Conservation (phyloP, 2,888 invertebrate species). For the Polymixis flavicincta region DNA sequence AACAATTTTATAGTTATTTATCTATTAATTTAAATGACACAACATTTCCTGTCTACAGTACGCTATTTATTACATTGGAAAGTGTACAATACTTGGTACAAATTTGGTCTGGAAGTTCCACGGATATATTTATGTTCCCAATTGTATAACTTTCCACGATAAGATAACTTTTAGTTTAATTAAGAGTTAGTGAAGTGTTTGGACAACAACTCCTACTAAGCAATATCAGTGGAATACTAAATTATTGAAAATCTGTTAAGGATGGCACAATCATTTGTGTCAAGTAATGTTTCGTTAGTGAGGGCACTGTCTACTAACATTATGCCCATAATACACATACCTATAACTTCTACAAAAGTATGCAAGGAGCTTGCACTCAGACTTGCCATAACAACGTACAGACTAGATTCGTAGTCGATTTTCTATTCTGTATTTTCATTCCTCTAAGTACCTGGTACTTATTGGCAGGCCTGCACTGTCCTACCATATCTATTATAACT, state of each 20-base stretch:
- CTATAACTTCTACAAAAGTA: too few relatives aligned
- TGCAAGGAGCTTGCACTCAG: too few relatives aligned
- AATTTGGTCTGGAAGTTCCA: slow-evolving; percentile 63
- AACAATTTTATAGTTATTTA: slow-evolving; percentile 87
- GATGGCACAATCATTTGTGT: slow-evolving; percentile 86
- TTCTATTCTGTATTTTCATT: too few relatives aligned
- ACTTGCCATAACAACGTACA: too few relatives aligned
- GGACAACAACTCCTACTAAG: slow-evolving; percentile 31
- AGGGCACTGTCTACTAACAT: slow-evolving; percentile 66
- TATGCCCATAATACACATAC: too few relatives aligned
- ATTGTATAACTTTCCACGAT: slow-evolving; percentile 58
- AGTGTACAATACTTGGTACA: slow-evolving; percentile 68
- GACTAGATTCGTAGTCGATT: too few relatives aligned
- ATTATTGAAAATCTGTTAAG: slow-evolving; percentile 70
- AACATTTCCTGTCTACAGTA: slow-evolving; percentile 84
- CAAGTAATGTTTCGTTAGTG: slow-evolving; percentile 68
- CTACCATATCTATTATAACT: too few relatives aligned
- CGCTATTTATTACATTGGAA: slow-evolving; percentile 78
- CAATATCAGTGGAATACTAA: slow-evolving; percentile 63
- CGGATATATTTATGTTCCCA: slow-evolving; percentile 59
- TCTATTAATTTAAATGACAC: slow-evolving; percentile 88
- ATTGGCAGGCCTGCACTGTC: too few relatives aligned
- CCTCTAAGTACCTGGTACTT: too few relatives aligned
- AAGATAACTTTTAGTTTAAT: slow-evolving; percentile 49
- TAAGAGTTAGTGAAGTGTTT: slow-evolving; percentile 43